Evolutionary conservation across 2,797 vertebrate genomes (phyloP).

Genomic region (Zenarchopterus dispar): DNA sequence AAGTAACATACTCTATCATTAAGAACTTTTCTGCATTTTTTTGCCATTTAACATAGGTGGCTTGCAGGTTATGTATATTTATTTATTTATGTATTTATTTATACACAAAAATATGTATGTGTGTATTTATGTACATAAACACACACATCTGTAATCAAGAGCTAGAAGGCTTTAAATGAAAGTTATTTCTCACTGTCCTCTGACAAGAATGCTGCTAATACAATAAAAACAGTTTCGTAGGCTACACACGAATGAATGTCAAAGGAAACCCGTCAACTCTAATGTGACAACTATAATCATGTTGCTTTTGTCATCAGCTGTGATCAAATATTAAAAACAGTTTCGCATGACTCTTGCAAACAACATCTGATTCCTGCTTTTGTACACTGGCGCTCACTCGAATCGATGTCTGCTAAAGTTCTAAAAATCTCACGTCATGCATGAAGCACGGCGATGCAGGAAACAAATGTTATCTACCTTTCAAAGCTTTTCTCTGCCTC

Average conservation of each 20-base stretch:
- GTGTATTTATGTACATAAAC: no score
- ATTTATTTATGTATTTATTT: no score
- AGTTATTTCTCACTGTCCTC: no score
- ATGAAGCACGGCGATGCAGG: constrained; percentile 7
- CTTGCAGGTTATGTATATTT: no score
- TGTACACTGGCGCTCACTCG: constrained; percentile 5
- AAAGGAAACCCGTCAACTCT: not conserved
- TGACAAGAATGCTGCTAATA: no score
- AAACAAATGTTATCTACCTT: constrained; percentile 15
- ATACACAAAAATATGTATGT: no score
- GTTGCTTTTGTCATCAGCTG: not conserved
- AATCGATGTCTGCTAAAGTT: constrained; percentile 5
- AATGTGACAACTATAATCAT: not conserved
- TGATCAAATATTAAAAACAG: constrained; percentile 12
- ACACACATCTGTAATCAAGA: no score
- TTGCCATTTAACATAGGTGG: no score
- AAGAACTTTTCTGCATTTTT: no score
- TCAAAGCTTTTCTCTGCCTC: constrained; percentile 28
- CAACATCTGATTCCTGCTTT: constrained; percentile 12
- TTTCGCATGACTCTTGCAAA: constrained; percentile 22
- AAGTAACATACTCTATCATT: not conserved
- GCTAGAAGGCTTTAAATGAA: no score
- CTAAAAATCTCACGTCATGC: constrained; percentile 5
- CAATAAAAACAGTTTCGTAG: no score
- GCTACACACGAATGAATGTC: not conserved